Conservation (phyloP, 2,888 invertebrate genomes). For the Notocelia uddmanniana region DNA sequence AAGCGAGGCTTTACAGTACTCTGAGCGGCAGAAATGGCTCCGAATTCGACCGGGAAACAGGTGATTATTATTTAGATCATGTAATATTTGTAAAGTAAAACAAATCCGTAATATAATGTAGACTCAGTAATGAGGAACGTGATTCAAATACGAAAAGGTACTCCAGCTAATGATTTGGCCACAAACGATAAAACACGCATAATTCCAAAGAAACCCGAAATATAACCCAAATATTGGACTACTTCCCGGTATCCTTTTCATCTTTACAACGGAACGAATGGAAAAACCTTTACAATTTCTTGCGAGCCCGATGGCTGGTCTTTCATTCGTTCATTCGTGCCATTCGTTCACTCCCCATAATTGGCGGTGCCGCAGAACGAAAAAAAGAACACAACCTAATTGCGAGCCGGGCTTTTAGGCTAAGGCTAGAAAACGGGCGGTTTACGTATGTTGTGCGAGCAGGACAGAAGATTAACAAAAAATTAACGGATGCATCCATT, state of each 20-base stretch:
- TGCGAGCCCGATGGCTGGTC: conserved; percentile 52
- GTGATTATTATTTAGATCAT: no score
- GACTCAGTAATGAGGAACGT: background rate
- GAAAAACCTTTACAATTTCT: conserved; percentile 67
- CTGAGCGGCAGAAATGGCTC: no score
- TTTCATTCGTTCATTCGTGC: conserved; percentile 56
- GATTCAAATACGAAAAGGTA: background rate
- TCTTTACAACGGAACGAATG: conserved; percentile 55
- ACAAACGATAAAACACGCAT: conserved; percentile 11
- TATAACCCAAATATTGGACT: conserved; percentile 25
- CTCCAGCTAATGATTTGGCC: background rate
- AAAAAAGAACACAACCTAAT: conserved; percentile 70
- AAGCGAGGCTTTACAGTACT: no score
- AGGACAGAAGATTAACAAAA: background rate
- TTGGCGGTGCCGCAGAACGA: conserved; percentile 53
- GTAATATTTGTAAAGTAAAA: no score
- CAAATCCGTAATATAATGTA: background rate
- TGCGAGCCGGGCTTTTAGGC: conserved; percentile 66
- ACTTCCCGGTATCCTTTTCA: conserved; percentile 41
- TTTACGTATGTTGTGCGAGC: background rate
- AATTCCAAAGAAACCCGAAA: conserved; percentile 6
- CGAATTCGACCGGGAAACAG: no score
- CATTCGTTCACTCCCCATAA: conserved; percentile 56
- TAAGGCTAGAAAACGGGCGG: conserved; percentile 57
- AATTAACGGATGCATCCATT: no score